Base-by-base conservation (phyloP, 2,888 invertebrate species). In the Acrobasis consociella region DNA sequence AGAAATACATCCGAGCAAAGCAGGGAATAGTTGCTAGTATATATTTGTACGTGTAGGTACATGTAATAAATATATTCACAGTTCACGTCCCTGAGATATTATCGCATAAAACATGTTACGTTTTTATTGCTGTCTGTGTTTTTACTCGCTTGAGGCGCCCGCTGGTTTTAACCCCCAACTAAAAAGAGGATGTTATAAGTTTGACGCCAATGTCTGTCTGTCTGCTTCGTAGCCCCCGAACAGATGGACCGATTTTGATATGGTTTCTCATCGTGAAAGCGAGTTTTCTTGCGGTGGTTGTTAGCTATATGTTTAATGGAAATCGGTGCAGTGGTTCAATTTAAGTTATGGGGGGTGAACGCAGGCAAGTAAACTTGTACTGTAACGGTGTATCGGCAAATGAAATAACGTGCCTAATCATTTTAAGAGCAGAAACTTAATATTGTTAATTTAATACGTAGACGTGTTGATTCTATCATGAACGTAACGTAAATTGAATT, bases 381-480 rank as follows among this genome's bases (percentile, higher is more conserved):
- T 11, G 10, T 42, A 42, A 7, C 8, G 39, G 39, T 11, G 10
- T 42, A 11, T 10, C 42, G 42, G 42, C 42, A 42, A 42, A 42
- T 8, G 5, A 42, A 42, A 42, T 42, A 46, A 46, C 46, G 46
- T 13, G 13, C 46, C 46, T 46, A 46, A 46, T 46, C 13, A 46
- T 46, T 46, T 11, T 10, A n/a, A 46, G 13, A 0, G 13, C 46
- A 46, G 13, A 46, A 11, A 13, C 46, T 46, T n/a, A 46, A 42
- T 42, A 42, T 13, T n/a, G 13, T 46, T 10, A 46, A 46, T 46
- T 10, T 46, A 13, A 13, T 46, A 46, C n/a, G 13, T 5, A 46
- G 46, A 46, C 46, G 46, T 13, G 46, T 46, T 46, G 46, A 46
- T 46, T 46, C 46, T 13, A 46, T 46, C 46, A 46, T 46, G 46